These are phyloP conservation scores for Apostichopus californicus DNA, from an alignment of 35 echinoderm and acorn worm genomes.

Conservation along the genomic window DNA sequence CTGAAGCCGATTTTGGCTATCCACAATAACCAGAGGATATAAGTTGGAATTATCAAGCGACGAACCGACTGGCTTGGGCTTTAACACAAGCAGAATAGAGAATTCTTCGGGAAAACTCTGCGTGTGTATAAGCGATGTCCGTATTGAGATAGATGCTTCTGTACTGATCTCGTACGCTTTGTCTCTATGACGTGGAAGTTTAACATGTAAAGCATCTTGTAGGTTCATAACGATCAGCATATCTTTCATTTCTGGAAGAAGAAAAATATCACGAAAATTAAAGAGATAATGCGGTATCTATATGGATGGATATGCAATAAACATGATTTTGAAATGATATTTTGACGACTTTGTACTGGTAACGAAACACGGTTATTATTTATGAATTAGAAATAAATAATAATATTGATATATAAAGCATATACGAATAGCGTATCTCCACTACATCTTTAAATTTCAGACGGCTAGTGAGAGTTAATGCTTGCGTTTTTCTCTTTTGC, in stretches of 20 bases:
- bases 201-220: background rate
- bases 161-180: background rate
- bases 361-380: no score
- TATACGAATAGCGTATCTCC: no score
- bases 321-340: no score
- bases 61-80: constrained; percentile 20
- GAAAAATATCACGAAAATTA: background rate
- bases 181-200: background rate
- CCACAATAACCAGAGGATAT: constrained; percentile 60
- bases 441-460: no score
- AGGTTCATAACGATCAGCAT: background rate
- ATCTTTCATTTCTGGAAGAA: constrained; percentile 29
- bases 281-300: no score
- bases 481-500: no score
- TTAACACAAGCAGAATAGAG: constrained; percentile 66
- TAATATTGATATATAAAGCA: no score
- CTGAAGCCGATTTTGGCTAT: constrained; percentile 35
- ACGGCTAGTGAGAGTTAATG: no score
- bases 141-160: background rate
- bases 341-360: no score
- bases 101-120: constrained; percentile 66
- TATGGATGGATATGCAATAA: no score
- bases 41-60: constrained; percentile 36
- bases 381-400: no score
- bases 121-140: constrained; percentile 30